Percentiles rank a stretch among this genome's conserved stretches.
phyloP scores from a whole-genome alignment of 2,113 vertebrate species.

The Aptenodytes patagonicus region DNA sequence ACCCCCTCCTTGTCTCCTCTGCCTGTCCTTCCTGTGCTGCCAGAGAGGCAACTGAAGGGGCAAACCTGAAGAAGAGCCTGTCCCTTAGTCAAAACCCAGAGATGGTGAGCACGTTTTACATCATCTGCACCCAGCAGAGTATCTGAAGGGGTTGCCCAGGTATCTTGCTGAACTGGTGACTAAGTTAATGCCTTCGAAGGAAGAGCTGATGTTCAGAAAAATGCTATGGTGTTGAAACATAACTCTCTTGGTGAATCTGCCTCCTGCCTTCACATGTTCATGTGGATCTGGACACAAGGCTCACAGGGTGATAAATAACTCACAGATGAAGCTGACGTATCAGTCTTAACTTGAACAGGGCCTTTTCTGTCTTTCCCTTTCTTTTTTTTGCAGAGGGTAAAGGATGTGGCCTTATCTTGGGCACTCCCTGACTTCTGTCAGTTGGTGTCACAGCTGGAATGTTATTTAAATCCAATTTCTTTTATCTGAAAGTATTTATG shows the following conservation, averaged over 20 bases:
- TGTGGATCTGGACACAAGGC: neutral
- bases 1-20: too few species aligned
- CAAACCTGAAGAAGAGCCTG: neutral
- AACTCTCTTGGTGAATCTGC: neutral
- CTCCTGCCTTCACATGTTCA: neutral
- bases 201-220: neutral
- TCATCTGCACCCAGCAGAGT: neutral
- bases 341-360: neutral
- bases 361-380: neutral
- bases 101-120: neutral
- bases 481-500: conserved; percentile 32
- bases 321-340: neutral
- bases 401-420: neutral
- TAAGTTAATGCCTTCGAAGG: neutral
- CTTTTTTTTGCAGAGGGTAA: neutral
- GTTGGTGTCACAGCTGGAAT: conserved; percentile 11
- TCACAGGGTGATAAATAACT: neutral
- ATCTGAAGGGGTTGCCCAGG: neutral
- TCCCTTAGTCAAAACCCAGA: neutral
- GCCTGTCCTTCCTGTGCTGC: neutral
- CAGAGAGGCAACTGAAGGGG: neutral
- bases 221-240: neutral
- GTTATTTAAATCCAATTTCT: conserved; percentile 36
- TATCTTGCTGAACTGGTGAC: neutral
- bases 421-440: neutral